Percentiles rank a stretch among this genome's conserved stretches.
Conservation (phyloP, 2,113 vertebrate genomes). For the Sphaerodactylus townsendi region DNA sequence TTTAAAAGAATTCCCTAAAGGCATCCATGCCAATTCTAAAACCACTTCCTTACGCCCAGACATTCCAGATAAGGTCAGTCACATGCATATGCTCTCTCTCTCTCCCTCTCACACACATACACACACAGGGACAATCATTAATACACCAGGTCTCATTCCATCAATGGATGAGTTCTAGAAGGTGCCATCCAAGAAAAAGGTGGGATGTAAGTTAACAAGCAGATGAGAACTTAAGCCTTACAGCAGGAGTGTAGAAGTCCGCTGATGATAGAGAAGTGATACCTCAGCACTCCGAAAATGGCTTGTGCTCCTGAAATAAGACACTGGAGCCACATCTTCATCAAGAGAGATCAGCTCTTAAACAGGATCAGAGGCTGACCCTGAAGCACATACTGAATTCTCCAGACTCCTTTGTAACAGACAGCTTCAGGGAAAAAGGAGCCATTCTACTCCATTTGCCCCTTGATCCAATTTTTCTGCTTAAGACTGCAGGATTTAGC, state of each 20-base stretch:
- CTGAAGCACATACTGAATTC: neutral
- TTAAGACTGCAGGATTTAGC: neutral
- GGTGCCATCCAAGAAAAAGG: neutral
- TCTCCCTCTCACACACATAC: too few species aligned
- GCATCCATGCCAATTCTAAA: neutral
- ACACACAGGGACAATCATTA: neutral
- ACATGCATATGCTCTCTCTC: too few species aligned
- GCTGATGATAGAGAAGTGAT: neutral
- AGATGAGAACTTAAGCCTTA: neutral
- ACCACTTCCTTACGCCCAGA: neutral
- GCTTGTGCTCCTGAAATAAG: conserved; percentile 6
- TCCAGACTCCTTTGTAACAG: neutral
- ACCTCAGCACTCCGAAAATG: neutral
- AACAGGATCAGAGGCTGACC: neutral
- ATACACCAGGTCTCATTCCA: neutral
- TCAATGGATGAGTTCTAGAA: neutral
- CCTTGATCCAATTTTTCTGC: neutral
- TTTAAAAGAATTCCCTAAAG: neutral
- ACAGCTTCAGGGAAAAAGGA: neutral
- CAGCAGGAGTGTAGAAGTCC: neutral
- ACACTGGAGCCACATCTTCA: neutral
- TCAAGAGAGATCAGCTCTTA: neutral
- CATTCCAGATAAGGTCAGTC: neutral
- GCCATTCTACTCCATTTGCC: neutral
- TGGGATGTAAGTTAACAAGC: neutral